Conservation (phyloP, 2,113 vertebrate species). For the Geococcyx californianus region DNA sequence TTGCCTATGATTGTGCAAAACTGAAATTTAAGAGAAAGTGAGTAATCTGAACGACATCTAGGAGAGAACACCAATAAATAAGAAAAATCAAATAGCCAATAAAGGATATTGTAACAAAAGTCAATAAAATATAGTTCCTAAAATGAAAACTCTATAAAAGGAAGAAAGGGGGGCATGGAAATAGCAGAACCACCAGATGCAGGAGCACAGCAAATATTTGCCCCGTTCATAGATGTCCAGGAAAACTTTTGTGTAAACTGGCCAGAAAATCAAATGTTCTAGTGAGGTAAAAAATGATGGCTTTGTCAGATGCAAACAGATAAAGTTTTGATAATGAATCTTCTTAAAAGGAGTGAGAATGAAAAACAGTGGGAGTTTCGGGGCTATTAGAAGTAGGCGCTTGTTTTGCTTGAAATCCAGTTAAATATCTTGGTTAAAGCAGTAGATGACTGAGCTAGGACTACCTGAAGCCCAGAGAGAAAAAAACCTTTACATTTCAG, state of each 20-base stretch:
- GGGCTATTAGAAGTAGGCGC: accelerated
- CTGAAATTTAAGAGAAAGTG: neutral
- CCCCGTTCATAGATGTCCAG: neutral
- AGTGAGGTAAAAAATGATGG: neutral
- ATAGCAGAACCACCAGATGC: neutral
- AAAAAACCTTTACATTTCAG: neutral
- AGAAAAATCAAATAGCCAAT: neutral
- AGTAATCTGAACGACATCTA: neutral
- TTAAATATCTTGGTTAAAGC: neutral
- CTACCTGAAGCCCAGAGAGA: neutral
- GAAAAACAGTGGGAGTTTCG: neutral
- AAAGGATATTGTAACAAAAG: neutral
- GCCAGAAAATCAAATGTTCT: neutral
- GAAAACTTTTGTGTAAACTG: neutral
- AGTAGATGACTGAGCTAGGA: neutral
- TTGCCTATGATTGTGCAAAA: neutral
- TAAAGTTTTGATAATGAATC: neutral
- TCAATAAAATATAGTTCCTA: neutral
- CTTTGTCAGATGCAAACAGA: neutral
- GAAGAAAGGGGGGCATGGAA: neutral
- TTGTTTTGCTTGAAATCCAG: neutral
- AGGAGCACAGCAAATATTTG: neutral
- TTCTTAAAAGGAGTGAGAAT: neutral
- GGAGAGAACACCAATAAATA: neutral
- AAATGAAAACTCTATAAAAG: neutral